phyloP scores from a whole-genome alignment of 2,113 vertebrate genomes.

The Cyprinodon brontotheroides region DNA sequence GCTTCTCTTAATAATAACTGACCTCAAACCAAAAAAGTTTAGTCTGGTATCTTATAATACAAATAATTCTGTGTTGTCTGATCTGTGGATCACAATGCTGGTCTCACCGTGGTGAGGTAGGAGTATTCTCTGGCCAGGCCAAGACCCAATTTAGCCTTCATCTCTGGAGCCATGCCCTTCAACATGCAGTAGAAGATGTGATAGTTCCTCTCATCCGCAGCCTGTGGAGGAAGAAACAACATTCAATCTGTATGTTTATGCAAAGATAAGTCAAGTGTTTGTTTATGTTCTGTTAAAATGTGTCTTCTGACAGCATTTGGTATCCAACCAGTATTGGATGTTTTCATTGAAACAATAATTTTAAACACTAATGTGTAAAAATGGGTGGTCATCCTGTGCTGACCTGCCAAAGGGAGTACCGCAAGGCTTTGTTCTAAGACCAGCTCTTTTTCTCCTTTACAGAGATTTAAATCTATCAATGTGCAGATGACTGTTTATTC shows the following conservation, averaged over 20 bases:
- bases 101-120: slow-evolving; percentile 93
- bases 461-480: too few relatives aligned
- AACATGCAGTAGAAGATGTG: slow-evolving; percentile 98
- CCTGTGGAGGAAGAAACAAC: slow-evolving; percentile 70
- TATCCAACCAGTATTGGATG: too few relatives aligned
- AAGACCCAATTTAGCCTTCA: slow-evolving; percentile 91
- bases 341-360: too few relatives aligned
- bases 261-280: background rate
- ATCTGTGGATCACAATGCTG: background rate
- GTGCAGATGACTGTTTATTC: too few relatives aligned
- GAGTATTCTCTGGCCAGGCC: slow-evolving; percentile 90
- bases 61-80: background rate
- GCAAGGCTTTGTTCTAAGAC: too few relatives aligned
- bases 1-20: background rate
- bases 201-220: slow-evolving; percentile 94
- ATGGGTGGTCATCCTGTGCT: too few relatives aligned
- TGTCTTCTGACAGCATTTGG: too few relatives aligned
- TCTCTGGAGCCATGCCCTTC: slow-evolving; percentile 90
- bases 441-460: too few relatives aligned
- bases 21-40: background rate
- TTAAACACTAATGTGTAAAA: too few relatives aligned
- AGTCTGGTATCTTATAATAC: background rate
- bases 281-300: background rate
- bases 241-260: background rate
- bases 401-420: too few relatives aligned